Evolutionary conservation across 2,797 vertebrate species (phyloP).

Genomic region (Lerista edwardsae): DNA sequence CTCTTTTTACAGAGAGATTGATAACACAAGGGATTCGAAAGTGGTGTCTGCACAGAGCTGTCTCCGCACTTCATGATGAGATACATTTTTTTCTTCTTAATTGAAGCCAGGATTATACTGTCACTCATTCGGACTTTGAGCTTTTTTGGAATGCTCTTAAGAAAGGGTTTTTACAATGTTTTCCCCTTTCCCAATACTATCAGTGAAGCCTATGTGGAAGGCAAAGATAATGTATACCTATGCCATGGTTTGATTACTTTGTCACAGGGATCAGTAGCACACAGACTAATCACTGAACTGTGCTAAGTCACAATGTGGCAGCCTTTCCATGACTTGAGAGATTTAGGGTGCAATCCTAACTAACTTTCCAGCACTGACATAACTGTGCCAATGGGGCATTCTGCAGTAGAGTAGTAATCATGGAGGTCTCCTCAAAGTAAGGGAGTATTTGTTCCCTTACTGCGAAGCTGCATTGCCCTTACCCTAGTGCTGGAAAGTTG

Average conservation of each 20-base stretch:
- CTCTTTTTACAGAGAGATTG: constrained; percentile 68
- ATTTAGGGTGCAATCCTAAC: too few relatives aligned
- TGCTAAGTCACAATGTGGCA: neutral
- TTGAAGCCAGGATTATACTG: constrained; percentile 35
- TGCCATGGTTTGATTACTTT: neutral
- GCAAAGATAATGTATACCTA: neutral
- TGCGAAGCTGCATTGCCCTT: too few relatives aligned
- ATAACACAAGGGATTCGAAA: constrained; percentile 56
- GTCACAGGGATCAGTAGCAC: neutral
- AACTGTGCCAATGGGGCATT: too few relatives aligned
- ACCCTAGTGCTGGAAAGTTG: too few relatives aligned
- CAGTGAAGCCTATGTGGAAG: neutral
- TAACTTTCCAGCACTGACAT: too few relatives aligned
- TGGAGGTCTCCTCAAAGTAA: too few relatives aligned
- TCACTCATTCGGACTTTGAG: constrained; percentile 8
- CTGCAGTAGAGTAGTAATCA: too few relatives aligned
- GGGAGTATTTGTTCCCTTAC: too few relatives aligned
- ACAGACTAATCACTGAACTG: neutral
- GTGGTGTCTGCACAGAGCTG: constrained; percentile 42
- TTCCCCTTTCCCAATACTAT: neutral
- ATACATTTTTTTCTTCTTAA: constrained; percentile 34
- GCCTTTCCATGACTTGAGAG: neutral
- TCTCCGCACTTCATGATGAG: constrained; percentile 31
- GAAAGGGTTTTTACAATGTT: neutral
- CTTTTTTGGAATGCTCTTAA: constrained; percentile 11